Evolutionary conservation across 2,888 invertebrate species (phyloP), one percentile per base, ranked within the genome.

Genomic region (Parnassius glacialis): DNA sequence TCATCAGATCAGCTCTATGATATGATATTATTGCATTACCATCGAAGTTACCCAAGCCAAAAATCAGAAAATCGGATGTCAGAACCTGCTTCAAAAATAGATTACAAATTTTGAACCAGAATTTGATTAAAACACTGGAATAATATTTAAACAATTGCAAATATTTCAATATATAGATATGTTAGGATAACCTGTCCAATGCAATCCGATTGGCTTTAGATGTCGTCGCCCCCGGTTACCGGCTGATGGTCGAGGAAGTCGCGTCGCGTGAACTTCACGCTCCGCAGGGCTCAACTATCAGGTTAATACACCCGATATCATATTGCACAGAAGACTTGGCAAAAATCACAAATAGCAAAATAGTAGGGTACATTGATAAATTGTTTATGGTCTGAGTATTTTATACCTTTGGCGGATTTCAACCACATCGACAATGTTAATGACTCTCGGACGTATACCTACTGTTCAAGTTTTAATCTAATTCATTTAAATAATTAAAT

Each of bases 201-300:
- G 70, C 70, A 66, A 64, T 59, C 59, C 59, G 59, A 57, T 58
- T 64, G 25, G 56, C 64, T 56, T 7, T 43, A 54, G 62, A 52
- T 50, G 65, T 65, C 65, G 55, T 55, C 64, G 65, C 54, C 43
- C 57, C 59, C 44, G 10, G 55, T n/a, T 50, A 51, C 57, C 48
- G 57, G 51, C 61, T 63, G 61, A 57, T 57, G 69, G 70, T 64
- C 68, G 67, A 68, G 67, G 65, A 67, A 66, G 68, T 71, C 65
- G 64, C 68, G 69, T 72, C 70, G 68, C 64, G 61, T 69, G 66
- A 70, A 68, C 67, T 74, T 75, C 70, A 80, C 75, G 75, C 71
- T 75, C 66, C 66, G 68, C 65, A 65, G 66, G 70, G 64, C 70
- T 52, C 55, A 61, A 64, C 64, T 52, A 61, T 64, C 54, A 55